Evolutionary conservation across 2,888 invertebrate species (phyloP).

Genomic region (Drosophila rellima): DNA sequence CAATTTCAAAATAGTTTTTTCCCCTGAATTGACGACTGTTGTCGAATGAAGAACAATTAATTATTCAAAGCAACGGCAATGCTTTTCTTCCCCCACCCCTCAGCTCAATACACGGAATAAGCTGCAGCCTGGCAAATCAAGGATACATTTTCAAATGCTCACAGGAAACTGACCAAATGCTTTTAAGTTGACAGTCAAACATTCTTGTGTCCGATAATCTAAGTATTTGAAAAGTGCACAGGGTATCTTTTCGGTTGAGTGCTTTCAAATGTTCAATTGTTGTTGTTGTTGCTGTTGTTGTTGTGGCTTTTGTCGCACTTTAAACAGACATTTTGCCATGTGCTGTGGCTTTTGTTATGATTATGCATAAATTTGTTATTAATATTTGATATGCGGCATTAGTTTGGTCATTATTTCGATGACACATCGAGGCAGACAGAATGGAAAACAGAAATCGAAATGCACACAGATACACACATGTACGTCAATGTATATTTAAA

Average conservation of each 20-base stretch:
- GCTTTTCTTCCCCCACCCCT: background rate
- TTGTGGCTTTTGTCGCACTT: conserved; percentile 11
- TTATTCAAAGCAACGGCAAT: background rate
- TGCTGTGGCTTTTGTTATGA: conserved; percentile 49
- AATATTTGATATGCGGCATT: conserved; percentile 56
- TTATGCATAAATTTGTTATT: conserved; percentile 65
- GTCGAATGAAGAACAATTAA: background rate
- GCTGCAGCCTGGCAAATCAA: background rate
- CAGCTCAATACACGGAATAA: background rate
- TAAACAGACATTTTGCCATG: conserved; percentile 23
- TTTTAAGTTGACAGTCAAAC: background rate
- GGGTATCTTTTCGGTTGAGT: conserved; percentile 18
- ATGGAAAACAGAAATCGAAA: conserved; percentile 11
- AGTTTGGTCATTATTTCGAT: conserved; percentile 20
- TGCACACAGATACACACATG: conserved; percentile 4
- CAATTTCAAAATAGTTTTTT: no score
- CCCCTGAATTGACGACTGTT: background rate
- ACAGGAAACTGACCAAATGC: background rate
- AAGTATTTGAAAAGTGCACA: no score
- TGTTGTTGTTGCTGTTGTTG: background rate
- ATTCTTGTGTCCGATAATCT: no score
- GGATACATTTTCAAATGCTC: background rate
- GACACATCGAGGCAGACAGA: background rate
- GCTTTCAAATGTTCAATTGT: background rate
- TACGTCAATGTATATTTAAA: no score